These are phyloP conservation scores for Sebastes taczanowskii DNA, from an alignment of 2,797 vertebrate species.

Conservation along the genomic window DNA sequence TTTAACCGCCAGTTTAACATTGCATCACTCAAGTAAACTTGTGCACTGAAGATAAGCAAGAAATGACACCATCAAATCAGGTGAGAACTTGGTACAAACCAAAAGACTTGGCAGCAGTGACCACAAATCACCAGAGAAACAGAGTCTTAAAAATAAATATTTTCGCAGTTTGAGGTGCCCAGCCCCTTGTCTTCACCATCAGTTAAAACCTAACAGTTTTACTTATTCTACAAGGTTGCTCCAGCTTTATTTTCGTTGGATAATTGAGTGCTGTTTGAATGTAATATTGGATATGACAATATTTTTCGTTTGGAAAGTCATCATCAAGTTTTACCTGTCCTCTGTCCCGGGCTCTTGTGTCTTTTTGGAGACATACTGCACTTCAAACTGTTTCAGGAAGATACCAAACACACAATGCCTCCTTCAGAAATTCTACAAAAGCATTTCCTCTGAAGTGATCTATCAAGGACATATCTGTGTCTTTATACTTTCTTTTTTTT, in stretches of 20 bases:
- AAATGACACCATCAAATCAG: not conserved
- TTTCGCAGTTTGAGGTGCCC: not conserved
- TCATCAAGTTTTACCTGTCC: not conserved
- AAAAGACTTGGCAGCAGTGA: not conserved
- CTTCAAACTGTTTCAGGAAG: no score
- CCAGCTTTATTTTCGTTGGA: no score
- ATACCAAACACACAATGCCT: no score
- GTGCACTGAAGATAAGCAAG: not conserved
- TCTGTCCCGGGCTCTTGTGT: no score
- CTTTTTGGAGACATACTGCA: no score
- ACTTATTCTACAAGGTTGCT: not conserved
- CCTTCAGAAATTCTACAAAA: no score
- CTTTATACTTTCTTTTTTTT: no score
- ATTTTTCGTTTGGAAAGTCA: not conserved
- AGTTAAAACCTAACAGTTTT: not conserved
- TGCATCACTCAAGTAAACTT: not conserved
- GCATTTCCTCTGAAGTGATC: no score
- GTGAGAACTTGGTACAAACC: not conserved
- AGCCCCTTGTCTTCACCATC: not conserved
- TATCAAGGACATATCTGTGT: no score
- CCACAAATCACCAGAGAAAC: not conserved
- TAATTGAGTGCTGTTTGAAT: no score
- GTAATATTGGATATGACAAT: no score
- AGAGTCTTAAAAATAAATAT: not conserved
- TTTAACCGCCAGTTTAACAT: not conserved